Conservation (phyloP, 1,140 invertebrate species). For the Aphidius gifuensis region DNA sequence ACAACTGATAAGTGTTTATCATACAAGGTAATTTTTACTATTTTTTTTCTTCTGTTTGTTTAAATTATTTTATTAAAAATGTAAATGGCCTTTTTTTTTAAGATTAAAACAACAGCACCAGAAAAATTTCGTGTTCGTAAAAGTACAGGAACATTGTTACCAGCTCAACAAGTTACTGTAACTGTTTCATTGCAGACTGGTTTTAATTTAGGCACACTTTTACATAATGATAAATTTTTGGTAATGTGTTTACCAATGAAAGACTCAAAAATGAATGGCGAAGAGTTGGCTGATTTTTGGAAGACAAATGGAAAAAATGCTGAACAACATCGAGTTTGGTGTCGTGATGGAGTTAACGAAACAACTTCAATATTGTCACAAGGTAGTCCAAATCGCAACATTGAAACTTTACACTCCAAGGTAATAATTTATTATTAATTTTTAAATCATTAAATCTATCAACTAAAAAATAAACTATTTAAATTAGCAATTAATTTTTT, state of each 20-base stretch:
- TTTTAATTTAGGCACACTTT: slow-evolving; percentile 55
- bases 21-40: slow-evolving; percentile 62
- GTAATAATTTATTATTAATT: slow-evolving; percentile 26
- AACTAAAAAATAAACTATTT: background rate
- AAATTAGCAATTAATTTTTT: background rate
- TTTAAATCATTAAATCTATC: background rate
- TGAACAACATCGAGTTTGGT: slow-evolving; percentile 54
- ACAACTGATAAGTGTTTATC: slow-evolving; percentile 63
- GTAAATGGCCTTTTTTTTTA: slow-evolving; percentile 30
- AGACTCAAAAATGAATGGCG: slow-evolving; percentile 45
- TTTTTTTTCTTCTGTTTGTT: background rate
- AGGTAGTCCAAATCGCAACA: slow-evolving; percentile 27
- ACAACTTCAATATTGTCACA: slow-evolving; percentile 22
- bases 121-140: slow-evolving; percentile 89
- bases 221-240: slow-evolving; percentile 66
- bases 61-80: slow-evolving; percentile 6
- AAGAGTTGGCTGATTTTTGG: slow-evolving; percentile 62
- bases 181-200: slow-evolving; percentile 58
- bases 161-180: slow-evolving; percentile 54
- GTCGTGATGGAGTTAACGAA: slow-evolving; percentile 43
- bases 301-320: slow-evolving; percentile 53
- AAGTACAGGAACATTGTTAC: slow-evolving; percentile 70
- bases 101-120: slow-evolving; percentile 74
- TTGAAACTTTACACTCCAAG: slow-evolving; percentile 42
- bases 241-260: slow-evolving; percentile 65